A percentile compares a stretch with the other conserved stretches of the same genome.
These are phyloP conservation scores for Carollia perspicillata DNA, from an alignment of 2,113 vertebrate genomes.

Conservation along the genomic window DNA sequence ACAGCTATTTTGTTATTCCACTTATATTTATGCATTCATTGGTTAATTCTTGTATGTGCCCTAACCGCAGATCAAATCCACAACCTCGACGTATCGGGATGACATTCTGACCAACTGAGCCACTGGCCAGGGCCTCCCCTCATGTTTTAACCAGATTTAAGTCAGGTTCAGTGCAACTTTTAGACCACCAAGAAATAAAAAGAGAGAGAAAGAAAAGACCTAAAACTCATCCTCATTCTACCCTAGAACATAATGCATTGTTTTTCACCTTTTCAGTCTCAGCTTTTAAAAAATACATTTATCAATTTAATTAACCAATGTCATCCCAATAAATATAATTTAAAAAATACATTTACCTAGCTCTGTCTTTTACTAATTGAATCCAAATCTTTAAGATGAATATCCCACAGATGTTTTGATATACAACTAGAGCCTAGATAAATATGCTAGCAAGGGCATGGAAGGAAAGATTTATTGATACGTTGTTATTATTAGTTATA, in stretches of 20 bases:
- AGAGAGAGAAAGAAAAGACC: background rate
- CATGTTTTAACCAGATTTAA: constrained; percentile 17
- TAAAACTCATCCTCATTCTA: background rate
- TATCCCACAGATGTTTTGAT: background rate
- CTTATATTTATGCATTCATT: too few species aligned
- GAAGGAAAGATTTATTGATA: background rate
- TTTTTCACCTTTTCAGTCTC: background rate
- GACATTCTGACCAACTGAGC: too few species aligned
- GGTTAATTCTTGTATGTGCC: too few species aligned
- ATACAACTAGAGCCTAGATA: background rate
- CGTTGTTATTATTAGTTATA: background rate
- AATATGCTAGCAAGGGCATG: background rate
- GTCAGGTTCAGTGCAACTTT: background rate
- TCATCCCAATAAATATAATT: too few species aligned
- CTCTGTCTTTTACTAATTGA: background rate
- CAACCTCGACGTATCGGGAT: too few species aligned
- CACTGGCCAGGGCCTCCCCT: background rate
- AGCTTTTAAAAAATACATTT: background rate
- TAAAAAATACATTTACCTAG: background rate
- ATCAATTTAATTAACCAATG: too few species aligned
- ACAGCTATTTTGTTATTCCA: too few species aligned
- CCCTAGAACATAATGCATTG: background rate
- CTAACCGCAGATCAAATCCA: too few species aligned
- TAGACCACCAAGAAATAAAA: background rate
- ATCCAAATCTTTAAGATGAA: background rate